Evolutionary conservation across 2,797 vertebrate species (phyloP).

Genomic region (Microchirus variegatus): DNA sequence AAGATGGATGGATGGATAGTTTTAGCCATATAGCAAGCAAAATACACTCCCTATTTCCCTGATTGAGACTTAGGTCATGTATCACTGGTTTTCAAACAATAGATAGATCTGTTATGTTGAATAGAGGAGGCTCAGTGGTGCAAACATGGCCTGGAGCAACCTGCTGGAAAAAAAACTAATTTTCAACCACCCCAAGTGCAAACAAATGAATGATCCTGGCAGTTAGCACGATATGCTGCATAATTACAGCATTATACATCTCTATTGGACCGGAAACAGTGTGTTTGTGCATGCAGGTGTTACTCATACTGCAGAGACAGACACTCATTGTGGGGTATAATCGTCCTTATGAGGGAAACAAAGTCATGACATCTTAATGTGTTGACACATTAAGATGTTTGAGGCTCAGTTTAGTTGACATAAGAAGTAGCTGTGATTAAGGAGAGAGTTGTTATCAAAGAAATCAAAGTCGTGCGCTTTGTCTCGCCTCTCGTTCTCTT

Average conservation of each 20-base stretch:
- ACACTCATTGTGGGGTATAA: too few species aligned
- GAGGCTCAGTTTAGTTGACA: too few species aligned
- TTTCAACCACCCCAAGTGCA: constrained; percentile 29
- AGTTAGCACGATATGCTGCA: constrained; percentile 17
- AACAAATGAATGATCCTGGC: constrained; percentile 53
- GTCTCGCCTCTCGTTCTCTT: constrained; percentile 1
- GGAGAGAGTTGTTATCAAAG: background rate
- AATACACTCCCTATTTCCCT: background rate
- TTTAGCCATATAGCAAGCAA: too few species aligned
- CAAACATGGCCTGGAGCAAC: constrained; percentile 34
- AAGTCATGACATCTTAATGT: background rate
- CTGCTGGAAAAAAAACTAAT: constrained; percentile 39
- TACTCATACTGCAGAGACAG: background rate
- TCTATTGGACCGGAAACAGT: constrained; percentile 43
- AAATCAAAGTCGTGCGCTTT: background rate
- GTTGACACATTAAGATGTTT: too few species aligned
- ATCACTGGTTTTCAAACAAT: constrained; percentile 11
- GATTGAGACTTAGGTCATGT: background rate
- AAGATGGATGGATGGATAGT: too few species aligned
- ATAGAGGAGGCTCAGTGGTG: constrained; percentile 21
- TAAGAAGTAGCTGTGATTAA: too few species aligned
- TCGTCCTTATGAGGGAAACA: too few species aligned
- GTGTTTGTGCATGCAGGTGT: background rate
- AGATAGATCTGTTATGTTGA: constrained; percentile 39
- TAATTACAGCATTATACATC: constrained; percentile 27